These are phyloP conservation scores for Ashinkailepas kermadecensis DNA, from an alignment of 2,888 invertebrate genomes.

Conservation along the genomic window DNA sequence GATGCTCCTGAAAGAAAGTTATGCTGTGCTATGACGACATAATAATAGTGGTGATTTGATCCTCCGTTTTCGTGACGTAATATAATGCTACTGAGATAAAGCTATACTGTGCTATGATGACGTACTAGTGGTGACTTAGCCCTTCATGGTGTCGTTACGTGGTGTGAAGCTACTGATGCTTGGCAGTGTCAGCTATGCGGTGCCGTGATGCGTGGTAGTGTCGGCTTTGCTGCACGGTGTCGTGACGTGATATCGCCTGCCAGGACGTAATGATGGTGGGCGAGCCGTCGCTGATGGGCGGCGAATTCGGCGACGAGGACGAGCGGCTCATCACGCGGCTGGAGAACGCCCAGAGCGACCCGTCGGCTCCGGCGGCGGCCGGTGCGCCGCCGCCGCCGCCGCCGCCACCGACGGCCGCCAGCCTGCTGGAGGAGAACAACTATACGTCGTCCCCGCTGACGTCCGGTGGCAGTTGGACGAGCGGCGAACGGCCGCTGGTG, in stretches of 20 bases:
- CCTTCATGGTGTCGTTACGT: too few relatives aligned
- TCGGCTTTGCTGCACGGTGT: too few relatives aligned
- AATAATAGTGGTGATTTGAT: too few relatives aligned
- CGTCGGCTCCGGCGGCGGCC: neutral
- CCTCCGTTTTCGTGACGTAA: too few relatives aligned
- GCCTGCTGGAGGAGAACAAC: constrained; percentile 14
- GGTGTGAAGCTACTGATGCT: too few relatives aligned
- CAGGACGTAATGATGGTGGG: constrained; percentile 99
- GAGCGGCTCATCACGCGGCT: constrained; percentile 95
- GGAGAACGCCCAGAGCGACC: constrained; percentile 65
- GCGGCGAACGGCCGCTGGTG: constrained; percentile 3
- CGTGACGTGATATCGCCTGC: neutral
- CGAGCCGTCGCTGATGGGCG: constrained; percentile 99
- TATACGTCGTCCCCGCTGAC: constrained; percentile 10
- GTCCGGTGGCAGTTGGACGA: constrained; percentile 1
- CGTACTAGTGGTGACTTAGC: too few relatives aligned
- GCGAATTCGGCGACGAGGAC: constrained; percentile 99
- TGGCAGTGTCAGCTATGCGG: too few relatives aligned
- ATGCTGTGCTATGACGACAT: too few relatives aligned
- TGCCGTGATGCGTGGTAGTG: too few relatives aligned
- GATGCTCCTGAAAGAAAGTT: too few relatives aligned
- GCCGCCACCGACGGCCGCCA: neutral
- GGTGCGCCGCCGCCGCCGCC: neutral
- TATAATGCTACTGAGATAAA: too few relatives aligned
- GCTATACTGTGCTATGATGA: too few relatives aligned